These are phyloP conservation scores for Limnephilus lunatus DNA, from an alignment of 2,888 invertebrate species.

Conservation along the genomic window DNA sequence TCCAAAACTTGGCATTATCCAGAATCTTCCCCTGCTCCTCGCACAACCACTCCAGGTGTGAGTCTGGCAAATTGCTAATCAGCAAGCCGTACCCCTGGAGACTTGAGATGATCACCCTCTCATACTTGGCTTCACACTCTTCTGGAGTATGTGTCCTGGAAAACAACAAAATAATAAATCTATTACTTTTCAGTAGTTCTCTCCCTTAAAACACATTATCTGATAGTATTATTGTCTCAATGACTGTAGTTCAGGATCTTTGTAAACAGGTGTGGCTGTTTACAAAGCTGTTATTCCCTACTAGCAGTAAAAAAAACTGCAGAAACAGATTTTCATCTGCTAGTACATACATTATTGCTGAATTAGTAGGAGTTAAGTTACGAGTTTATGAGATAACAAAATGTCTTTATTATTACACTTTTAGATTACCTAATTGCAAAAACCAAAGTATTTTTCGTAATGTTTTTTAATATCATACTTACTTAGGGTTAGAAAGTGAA, in stretches of 20 bases:
- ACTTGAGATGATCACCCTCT: conserved; percentile 81
- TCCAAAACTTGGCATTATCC: conserved; percentile 84
- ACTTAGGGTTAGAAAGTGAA: conserved; percentile 76
- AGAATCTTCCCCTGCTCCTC: conserved; percentile 78
- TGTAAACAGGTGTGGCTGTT: too few species aligned
- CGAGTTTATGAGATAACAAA: neutral
- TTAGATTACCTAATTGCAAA: neutral
- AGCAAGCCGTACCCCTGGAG: conserved; percentile 82
- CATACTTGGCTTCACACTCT: conserved; percentile 84
- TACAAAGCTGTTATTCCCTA: too few species aligned
- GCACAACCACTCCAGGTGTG: conserved; percentile 76
- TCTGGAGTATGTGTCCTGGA: conserved; percentile 78
- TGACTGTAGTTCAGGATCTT: too few species aligned
- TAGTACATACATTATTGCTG: neutral
- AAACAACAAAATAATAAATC: conserved; percentile 52
- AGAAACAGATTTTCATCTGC: too few species aligned
- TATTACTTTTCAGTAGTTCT: neutral
- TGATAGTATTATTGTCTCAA: neutral
- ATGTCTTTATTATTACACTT: neutral
- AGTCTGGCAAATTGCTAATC: conserved; percentile 76
- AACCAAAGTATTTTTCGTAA: neutral
- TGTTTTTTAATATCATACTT: conserved; percentile 62
- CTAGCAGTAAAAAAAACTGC: too few species aligned
- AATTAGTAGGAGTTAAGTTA: neutral
- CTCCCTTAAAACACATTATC: neutral